A percentile compares a stretch with the other conserved stretches of the same genome.
Evolutionary conservation across 2,113 vertebrate genomes (phyloP).

Genomic region (Periophthalmus modestus): DNA sequence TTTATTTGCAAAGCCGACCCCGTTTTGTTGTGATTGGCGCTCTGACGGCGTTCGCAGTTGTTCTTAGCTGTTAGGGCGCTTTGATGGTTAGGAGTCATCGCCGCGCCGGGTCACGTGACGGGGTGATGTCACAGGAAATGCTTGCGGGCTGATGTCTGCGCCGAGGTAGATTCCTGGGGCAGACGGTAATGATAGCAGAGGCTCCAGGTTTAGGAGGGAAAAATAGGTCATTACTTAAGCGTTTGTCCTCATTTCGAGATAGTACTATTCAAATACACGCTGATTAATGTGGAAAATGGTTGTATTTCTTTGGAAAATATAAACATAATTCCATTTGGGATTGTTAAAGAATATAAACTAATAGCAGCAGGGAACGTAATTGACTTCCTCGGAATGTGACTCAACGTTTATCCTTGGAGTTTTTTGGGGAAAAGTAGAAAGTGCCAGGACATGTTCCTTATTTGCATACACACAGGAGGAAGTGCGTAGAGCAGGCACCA

Average conservation of each 20-base stretch:
- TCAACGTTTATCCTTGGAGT: conserved; percentile 24
- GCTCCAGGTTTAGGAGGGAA: conserved; percentile 17
- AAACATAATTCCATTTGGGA: not conserved
- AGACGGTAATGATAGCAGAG: conserved; percentile 45
- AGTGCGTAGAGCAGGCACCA: too few relatives aligned
- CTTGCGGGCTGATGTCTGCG: conserved; percentile 63
- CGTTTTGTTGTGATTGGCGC: not conserved
- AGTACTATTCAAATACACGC: not conserved
- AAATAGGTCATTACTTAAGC: conserved; percentile 4
- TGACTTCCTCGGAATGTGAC: conserved; percentile 13
- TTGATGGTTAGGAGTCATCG: conserved; percentile 5
- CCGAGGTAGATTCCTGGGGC: conserved; percentile 47
- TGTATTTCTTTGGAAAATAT: not conserved
- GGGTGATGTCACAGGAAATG: conserved; percentile 72
- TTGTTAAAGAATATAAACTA: not conserved
- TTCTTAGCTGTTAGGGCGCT: conserved; percentile 9
- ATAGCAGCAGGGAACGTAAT: not conserved
- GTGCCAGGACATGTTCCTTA: not conserved
- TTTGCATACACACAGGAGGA: not conserved
- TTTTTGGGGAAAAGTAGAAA: conserved; percentile 35
- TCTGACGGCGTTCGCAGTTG: not conserved
- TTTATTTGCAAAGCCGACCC: not conserved
- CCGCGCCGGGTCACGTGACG: conserved; percentile 52
- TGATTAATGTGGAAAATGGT: not conserved
- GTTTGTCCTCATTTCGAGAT: not conserved